Evolutionary conservation across 2,797 vertebrate species (phyloP), one percentile per base, ranked within the genome.

Genomic region (Dermochelys coriacea): DNA sequence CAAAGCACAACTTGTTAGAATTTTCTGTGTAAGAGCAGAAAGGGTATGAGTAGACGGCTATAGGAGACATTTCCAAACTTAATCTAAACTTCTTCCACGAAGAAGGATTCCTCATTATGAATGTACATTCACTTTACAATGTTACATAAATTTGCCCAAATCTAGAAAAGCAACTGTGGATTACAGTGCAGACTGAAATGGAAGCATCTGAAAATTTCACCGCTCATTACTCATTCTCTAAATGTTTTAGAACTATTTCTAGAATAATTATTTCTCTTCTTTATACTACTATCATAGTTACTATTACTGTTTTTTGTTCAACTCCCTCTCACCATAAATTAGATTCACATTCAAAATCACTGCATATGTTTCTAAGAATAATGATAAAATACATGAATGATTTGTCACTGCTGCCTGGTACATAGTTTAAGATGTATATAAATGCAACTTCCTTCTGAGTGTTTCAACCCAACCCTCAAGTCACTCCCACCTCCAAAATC

Each of bases 391-490:
- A 82, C 81, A 88, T 12, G 10, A 91, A 23, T 23, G 51, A 19
- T 86, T 94, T 97, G 91, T 95, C 34, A 31, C 86, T 92, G 77
- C 89, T 90, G 79, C 85, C 52, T 94, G 88, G 87, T 91, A 94
- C 93, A 95, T 93, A 94, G 96, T 97, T 97, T 75, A 14, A 79
- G 29, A 37, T 2, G 41, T 77, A 88, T 92, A 0, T 51, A 87
- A 97, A 89, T 89, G 82, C 85, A 97, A 92, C 47, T 84, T 87
- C 95, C 78, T 84, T 95, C 86, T 59, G 45, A 18, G 77, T 80
- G 90, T 89, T 92, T 88, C 86, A 89, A 86, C n/a, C 50, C 25
- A 52, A 47, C 9, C 23, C 31, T 12, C 31, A 50, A 71, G 55
- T 68, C 75, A 52, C 12, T 5, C n/a, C 0, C 0, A 74, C 37